A percentile compares a stretch with the other conserved stretches of the same genome.
Evolutionary conservation across 2,113 vertebrate genomes (phyloP).

Genomic region (Plecotus auritus): DNA sequence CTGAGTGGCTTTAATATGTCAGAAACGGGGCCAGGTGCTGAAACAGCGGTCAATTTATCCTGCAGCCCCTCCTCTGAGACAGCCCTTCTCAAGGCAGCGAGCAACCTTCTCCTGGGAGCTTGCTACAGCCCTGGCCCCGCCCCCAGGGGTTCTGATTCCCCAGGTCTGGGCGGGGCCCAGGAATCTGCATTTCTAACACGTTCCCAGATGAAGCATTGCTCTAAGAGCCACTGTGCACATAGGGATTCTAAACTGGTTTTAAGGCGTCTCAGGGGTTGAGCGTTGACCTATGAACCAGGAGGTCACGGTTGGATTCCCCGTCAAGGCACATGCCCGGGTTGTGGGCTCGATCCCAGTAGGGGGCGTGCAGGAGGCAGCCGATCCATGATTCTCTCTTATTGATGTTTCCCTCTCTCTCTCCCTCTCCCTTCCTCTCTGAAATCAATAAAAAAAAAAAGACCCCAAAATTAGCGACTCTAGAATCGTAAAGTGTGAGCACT

Average conservation of each 20-base stretch:
- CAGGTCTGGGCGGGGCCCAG: neutral
- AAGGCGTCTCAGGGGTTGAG: neutral
- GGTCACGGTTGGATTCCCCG: too few relatives aligned
- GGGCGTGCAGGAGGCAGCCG: too few relatives aligned
- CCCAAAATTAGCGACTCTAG: neutral
- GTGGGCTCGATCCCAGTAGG: too few relatives aligned
- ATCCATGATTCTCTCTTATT: too few relatives aligned
- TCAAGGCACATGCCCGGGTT: too few relatives aligned
- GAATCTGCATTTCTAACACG: neutral
- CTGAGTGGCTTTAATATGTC: neutral
- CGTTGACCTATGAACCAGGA: too few relatives aligned
- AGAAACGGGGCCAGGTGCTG: neutral
- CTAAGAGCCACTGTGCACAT: neutral
- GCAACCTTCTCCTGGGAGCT: neutral
- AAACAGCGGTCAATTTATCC: neutral
- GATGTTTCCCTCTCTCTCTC: too few relatives aligned
- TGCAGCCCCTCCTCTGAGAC: neutral
- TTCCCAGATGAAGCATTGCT: neutral
- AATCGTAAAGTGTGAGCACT: neutral
- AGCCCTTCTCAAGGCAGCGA: neutral
- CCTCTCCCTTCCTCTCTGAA: too few relatives aligned
- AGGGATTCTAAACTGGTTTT: neutral
- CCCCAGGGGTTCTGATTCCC: neutral
- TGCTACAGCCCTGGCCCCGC: neutral
- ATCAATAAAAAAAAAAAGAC: neutral